A percentile compares a stretch with the other conserved stretches of the same genome.
phyloP scores from a whole-genome alignment of 2,797 vertebrate species.

The Bufotes viridis region DNA sequence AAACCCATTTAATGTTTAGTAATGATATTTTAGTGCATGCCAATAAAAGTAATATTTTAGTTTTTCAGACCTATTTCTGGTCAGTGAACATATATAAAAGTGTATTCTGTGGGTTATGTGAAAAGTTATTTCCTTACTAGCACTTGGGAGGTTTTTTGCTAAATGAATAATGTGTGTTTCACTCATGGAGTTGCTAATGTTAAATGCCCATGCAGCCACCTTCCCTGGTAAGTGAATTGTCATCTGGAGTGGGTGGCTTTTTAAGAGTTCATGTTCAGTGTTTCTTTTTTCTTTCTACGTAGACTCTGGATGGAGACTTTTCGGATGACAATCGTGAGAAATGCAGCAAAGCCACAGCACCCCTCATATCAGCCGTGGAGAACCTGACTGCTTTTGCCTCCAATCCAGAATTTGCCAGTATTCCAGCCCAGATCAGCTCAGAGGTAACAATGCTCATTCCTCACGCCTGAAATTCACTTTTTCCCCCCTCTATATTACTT shows the following conservation, averaged over 20 bases:
- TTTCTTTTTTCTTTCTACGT: constrained; percentile 27
- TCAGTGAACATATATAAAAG: neutral
- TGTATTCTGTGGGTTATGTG: neutral
- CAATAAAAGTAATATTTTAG: too few species aligned
- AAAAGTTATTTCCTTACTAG: too few species aligned
- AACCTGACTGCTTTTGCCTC: constrained; percentile 94
- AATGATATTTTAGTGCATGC: too few species aligned
- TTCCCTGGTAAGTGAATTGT: neutral
- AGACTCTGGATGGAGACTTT: constrained; percentile 96
- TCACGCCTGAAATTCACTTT: neutral
- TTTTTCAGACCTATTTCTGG: too few species aligned
- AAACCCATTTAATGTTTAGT: too few species aligned
- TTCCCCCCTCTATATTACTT: neutral
- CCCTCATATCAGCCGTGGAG: constrained; percentile 95
- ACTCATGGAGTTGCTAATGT: neutral
- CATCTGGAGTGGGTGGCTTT: neutral
- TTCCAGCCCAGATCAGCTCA: constrained; percentile 94
- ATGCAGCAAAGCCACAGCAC: constrained; percentile 88
- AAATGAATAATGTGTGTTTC: neutral
- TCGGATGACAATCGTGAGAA: constrained; percentile 94
- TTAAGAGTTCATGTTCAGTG: neutral
- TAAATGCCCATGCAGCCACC: neutral
- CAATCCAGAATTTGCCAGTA: constrained; percentile 96
- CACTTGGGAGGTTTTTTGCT: neutral
- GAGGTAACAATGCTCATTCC: constrained; percentile 78